phyloP scores from a whole-genome alignment of 2,797 vertebrate species.

The Gouania willdenowi region DNA sequence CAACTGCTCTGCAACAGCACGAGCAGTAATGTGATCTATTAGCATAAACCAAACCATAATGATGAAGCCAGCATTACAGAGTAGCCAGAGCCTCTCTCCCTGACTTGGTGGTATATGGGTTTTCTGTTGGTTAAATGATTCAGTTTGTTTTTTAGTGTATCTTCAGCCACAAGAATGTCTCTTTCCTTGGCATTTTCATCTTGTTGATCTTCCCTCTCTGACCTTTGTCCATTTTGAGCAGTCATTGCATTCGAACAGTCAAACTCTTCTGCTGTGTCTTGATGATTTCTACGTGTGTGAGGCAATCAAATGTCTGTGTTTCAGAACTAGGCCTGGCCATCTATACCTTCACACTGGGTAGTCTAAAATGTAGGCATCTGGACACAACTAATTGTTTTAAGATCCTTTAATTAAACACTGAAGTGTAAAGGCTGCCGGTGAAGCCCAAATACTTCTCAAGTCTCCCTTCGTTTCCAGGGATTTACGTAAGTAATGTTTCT shows the following conservation, averaged over 20 bases:
- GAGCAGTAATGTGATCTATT: background rate
- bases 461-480: constrained; percentile 46
- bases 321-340: constrained; percentile 31
- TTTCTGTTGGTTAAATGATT: constrained; percentile 23
- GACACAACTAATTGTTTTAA: constrained; percentile 63
- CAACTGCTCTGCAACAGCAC: background rate
- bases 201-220: constrained; percentile 8
- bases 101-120: constrained; percentile 20
- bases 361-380: constrained; percentile 41
- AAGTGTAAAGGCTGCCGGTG: constrained; percentile 46
- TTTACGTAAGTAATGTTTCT: constrained; percentile 15
- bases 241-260: constrained; percentile 33
- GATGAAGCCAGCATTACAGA: background rate
- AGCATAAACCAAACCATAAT: background rate
- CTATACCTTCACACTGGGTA: constrained; percentile 42
- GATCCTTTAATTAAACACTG: constrained; percentile 62
- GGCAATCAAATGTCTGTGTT: constrained; percentile 28
- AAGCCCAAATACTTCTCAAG: constrained; percentile 58
- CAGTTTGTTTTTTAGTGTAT: constrained; percentile 11
- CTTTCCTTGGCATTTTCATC: constrained; percentile 16
- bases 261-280: constrained; percentile 24
- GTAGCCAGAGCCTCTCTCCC: background rate
- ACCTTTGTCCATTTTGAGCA: constrained; percentile 9
- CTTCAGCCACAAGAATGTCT: constrained; percentile 20
- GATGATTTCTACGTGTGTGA: constrained; percentile 38